Evolutionary conservation across 2,888 invertebrate genomes (phyloP), one percentile per base, ranked within the genome.

Genomic region (Phengaris arion): DNA sequence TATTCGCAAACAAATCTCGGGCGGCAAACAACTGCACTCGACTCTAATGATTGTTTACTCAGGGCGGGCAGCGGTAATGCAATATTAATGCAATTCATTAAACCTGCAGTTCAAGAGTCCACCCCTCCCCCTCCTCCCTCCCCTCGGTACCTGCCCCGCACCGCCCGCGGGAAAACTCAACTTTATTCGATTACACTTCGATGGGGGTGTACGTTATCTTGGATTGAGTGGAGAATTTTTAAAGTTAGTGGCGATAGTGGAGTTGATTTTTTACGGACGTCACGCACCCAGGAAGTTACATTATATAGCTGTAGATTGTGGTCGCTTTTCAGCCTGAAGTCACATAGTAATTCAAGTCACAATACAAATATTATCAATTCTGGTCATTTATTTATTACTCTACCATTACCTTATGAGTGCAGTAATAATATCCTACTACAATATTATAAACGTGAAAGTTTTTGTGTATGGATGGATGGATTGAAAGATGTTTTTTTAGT

Each of bases 41-140:
- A 80, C 81, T 80, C 88, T 93, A 93, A 93, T 92, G 92, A 92
- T 91, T 93, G 93, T 93, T 93, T 91, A 88, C 91, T 79, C 84
- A 82, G 89, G 81, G 79, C 87, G 81, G 85, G 89, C 89, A 90
- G 90, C 87, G 86, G 86, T 93, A 93, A 94, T 94, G 89, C 89
- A 94, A 93, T 94, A 94, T 94, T 94, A 94, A 94, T 93, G 93
- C 92, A 93, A 93, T 94, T 94, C 94, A 94, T 94, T 94, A 94
- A 91, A 89, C 92, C 85, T 88, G 87, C 91, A 89, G 87, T 88
- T 91, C 86, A 87, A 91, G 89, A 85, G 85, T 83, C 82, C 83
- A 78, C 83, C 83, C 84, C 85, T 82, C 81, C 73, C 77, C 82
- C 83, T 83, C 84, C 85, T 35, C 35, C 83, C 81, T 73, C 77